Evolutionary conservation across 1,140 invertebrate species (phyloP).

Genomic region (Bradysia coprophila): DNA sequence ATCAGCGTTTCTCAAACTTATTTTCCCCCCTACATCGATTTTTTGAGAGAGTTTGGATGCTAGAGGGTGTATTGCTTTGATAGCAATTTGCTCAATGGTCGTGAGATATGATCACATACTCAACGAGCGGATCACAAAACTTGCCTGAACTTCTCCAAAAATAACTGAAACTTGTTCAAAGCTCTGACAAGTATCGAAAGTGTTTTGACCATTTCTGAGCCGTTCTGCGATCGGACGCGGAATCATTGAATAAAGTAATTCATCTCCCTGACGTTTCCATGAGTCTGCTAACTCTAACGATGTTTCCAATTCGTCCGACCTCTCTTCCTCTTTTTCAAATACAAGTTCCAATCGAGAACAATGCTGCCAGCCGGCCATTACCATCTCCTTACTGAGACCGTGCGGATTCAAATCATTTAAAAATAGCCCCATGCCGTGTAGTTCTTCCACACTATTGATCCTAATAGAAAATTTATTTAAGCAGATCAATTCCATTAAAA

Average conservation of each 20-base stretch:
- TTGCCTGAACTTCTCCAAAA: conserved; percentile 28
- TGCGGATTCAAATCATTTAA: conserved; percentile 75
- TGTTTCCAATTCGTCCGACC: conserved; percentile 50
- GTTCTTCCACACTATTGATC: conserved; percentile 65
- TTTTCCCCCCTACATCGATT: no score
- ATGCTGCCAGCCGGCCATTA: conserved; percentile 73
- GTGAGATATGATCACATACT: no score
- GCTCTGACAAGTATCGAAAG: conserved; percentile 50
- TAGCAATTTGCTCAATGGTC: no score
- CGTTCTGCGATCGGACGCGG: conserved; percentile 49
- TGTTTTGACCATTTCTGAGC: conserved; percentile 40
- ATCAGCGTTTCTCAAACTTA: no score
- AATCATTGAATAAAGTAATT: conserved; percentile 85
- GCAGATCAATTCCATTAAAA: no score
- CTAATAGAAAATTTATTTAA: conserved; percentile 26
- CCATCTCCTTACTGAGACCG: conserved; percentile 66
- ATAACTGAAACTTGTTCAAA: conserved; percentile 32
- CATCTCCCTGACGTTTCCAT: conserved; percentile 73
- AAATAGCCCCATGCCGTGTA: conserved; percentile 57
- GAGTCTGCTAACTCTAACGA: conserved; percentile 51
- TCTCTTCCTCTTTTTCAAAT: conserved; percentile 60
- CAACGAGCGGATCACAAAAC: no score
- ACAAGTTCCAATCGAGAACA: conserved; percentile 62
- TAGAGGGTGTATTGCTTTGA: not conserved
- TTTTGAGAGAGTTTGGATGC: no score